Base-by-base conservation (phyloP, 2,113 vertebrate genomes). In the Peromyscus maniculatus region DNA sequence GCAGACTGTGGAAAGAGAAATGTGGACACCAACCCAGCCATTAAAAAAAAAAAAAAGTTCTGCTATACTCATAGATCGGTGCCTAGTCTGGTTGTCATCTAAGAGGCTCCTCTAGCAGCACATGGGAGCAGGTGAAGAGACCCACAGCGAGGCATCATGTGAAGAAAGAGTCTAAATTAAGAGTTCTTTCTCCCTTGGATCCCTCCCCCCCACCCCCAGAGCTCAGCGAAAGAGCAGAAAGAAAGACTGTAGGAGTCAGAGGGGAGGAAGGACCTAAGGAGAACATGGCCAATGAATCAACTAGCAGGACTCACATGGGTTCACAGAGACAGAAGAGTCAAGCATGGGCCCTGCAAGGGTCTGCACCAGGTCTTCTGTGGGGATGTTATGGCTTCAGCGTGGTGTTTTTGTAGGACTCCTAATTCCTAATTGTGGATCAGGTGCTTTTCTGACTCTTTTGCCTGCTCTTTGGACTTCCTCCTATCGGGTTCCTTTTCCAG, bases 181-280 rank as follows among this genome's bases (percentile, higher is more conserved):
- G 28, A 33, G 78, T 7, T 36, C 31, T 57, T 9, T 10, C 31
- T 57, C 9, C 21, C 21, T 21, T 19, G 16, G 4, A 0, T 36
- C 9, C 52, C 9, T 22, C 19, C 4, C 33, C 31, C 0, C 22
- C 39, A 43, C n/a, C n/a, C n/a, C n/a, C n/a, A 4, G 6, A 12
- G 12, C 79, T 57, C 49, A 0, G 2, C 36, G 1, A 9, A 57
- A 55, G 52, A 22, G 2, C 11, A 10, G 3, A 28, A 57, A 33
- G 78, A 21, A 80, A 57, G 31, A 57, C 36, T 80, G 33, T 57
- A 57, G 4, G 16, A 19, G 15, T 19, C 49, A 55, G 33, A n/a
- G 31, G 21, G 52, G 10, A 57, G n/a, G 19, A 12, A 19, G 52
- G 9, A 57, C 33, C n/a, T 7, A 19, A n/a, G 33, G 17, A 57